Evolutionary conservation across 2,797 vertebrate species (phyloP), one percentile per base, ranked within the genome.

Genomic region (Fringilla coelebs): DNA sequence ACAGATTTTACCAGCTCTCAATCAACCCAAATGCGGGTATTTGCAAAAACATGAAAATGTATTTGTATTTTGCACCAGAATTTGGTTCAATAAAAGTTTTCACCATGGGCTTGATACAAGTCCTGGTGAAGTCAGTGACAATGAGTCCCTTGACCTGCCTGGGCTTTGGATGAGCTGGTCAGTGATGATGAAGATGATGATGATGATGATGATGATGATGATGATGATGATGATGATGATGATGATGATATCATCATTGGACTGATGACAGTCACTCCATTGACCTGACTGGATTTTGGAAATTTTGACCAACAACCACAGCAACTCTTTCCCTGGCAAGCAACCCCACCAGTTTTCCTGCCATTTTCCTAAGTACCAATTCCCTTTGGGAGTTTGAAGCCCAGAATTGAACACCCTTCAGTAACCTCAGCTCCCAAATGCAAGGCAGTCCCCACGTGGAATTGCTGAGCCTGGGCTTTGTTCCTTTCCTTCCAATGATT

Each of bases 21-120:
- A 0, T 21, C 54, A 60, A 25, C 38, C 45, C 62, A 38, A 67
- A 28, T 1, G 3, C 0, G 0, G 6, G 17, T 3, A 9, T 28
- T 13, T 75, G 11, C 18, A 28, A 2, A 9, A 67, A 22, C 45
- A 7, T 43, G 6, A 36, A 58, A 36, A 51, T 2, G 6, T 1
- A 5, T 58, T 66, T 28, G 10, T 6, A 15, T 67, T 75, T 49
- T 36, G 7, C 5, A 43, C 9, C 32, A 36, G 52, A 51, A 60
- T 51, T 51, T 32, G 13, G 8, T 51, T 7, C 22, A 15, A 6
- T 13, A 7, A 45, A 38, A 43, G 28, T 26, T 15, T 43, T 15
- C 32, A 46, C 31, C 26, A 3, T 3, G 8, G 43, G 13, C 17
- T 67, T 43, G 17, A 28, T 11, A 25, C 28, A 41, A 76, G 43